These are phyloP conservation scores for Phrynocephalus vlangalii DNA, from an alignment of 2,797 vertebrate genomes.

Conservation along the genomic window DNA sequence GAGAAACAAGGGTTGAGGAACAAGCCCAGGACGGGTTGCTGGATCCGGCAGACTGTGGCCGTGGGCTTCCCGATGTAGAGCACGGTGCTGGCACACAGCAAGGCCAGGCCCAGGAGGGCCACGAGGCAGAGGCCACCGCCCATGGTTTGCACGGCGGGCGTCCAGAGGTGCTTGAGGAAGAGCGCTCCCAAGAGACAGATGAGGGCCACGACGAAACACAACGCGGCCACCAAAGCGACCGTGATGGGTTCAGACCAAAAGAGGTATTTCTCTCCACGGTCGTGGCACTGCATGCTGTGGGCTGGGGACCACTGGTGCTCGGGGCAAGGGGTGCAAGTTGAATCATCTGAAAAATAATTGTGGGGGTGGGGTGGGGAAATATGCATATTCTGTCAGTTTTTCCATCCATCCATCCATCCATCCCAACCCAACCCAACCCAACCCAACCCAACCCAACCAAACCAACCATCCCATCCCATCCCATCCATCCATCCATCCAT, in stretches of 20 bases:
- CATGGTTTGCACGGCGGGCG: constrained; percentile 78
- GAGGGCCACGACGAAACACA: constrained; percentile 66
- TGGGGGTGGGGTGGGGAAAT: background rate
- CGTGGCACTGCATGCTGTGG: constrained; percentile 80
- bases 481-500: too few species aligned
- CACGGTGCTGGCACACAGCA: constrained; percentile 78
- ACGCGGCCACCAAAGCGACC: constrained; percentile 69
- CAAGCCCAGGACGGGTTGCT: constrained; percentile 74
- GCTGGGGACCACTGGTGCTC: constrained; percentile 82
- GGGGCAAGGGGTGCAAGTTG: constrained; percentile 79
- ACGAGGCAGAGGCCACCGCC: constrained; percentile 80
- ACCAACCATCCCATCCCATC: too few species aligned
- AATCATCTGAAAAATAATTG: constrained; percentile 55
- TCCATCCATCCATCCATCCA: too few species aligned
- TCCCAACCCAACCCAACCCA: too few species aligned
- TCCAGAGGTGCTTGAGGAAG: constrained; percentile 77
- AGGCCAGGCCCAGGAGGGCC: constrained; percentile 77
- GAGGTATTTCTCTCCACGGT: constrained; percentile 78
- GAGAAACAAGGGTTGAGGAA: constrained; percentile 82
- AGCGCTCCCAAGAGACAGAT: constrained; percentile 67
- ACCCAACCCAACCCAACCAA: too few species aligned
- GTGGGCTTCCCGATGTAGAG: constrained; percentile 84
- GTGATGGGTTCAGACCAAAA: constrained; percentile 77
- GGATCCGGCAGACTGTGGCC: constrained; percentile 74
- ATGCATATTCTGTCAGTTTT: background rate